phyloP scores from a whole-genome alignment of 2,113 vertebrate species.

The Silurus asotus region DNA sequence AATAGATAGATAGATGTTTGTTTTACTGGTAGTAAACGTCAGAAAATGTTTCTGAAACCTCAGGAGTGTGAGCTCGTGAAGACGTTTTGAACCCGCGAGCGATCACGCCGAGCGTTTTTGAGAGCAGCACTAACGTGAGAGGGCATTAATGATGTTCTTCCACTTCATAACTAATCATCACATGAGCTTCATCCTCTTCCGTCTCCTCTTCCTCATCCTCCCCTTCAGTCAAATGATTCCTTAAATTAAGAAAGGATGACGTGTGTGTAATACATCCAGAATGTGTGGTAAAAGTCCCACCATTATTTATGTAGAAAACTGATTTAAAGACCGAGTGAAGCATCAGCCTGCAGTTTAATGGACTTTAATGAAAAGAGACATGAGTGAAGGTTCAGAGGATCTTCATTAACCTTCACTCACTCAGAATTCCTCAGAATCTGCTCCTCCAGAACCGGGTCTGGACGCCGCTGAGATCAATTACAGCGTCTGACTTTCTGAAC shows the following conservation, averaged over 20 bases:
- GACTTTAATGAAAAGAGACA: not conserved
- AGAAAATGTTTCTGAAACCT: not conserved
- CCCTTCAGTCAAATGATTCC: not conserved
- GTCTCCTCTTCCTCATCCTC: not conserved
- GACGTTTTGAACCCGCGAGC: not conserved
- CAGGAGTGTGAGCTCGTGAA: conserved; percentile 4
- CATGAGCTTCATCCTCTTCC: not conserved
- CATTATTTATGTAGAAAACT: no score
- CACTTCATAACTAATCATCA: not conserved
- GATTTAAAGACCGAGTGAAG: no score
- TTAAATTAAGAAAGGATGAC: not conserved
- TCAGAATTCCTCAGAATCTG: not conserved
- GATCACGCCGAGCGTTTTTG: not conserved
- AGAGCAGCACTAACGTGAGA: not conserved
- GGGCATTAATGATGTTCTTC: not conserved
- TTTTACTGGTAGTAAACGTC: no score
- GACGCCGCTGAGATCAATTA: not conserved
- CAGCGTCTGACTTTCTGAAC: not conserved
- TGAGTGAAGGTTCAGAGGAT: not conserved
- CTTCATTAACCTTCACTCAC: not conserved
- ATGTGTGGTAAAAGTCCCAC: not conserved
- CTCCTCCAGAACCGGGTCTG: not conserved
- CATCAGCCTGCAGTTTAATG: not conserved
- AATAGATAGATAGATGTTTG: no score
- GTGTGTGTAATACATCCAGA: not conserved